phyloP scores from a whole-genome alignment of 2,888 invertebrate species.

The Prosapia bicincta region DNA sequence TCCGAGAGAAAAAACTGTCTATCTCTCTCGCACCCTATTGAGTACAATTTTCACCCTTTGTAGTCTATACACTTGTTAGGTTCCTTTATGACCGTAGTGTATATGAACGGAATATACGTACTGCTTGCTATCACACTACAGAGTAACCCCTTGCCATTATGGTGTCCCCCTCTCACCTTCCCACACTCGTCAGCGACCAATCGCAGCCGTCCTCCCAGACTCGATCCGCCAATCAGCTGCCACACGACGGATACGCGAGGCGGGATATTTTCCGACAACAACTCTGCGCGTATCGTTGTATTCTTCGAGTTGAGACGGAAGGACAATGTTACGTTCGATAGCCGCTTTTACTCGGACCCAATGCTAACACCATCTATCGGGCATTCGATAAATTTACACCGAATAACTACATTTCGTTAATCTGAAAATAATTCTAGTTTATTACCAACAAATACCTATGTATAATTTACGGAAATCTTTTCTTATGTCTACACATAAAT shows the following conservation, averaged over 20 bases:
- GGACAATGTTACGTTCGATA: background rate
- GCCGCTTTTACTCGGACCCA: conserved; percentile 25
- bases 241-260: background rate
- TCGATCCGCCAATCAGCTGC: conserved; percentile 22
- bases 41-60: conserved; percentile 45
- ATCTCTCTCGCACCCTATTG: conserved; percentile 12
- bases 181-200: conserved; percentile 8
- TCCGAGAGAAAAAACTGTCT: conserved; percentile 43
- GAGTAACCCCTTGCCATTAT: conserved; percentile 52
- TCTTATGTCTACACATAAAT: no score
- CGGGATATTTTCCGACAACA: background rate
- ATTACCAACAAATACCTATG: no score
- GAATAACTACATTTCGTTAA: background rate
- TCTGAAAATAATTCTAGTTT: background rate
- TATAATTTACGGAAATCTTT: no score
- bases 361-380: conserved; percentile 21
- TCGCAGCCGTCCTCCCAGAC: conserved; percentile 54
- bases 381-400: conserved; percentile 8
- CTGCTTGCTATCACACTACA: conserved; percentile 18
- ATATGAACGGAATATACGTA: conserved; percentile 26
- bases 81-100: conserved; percentile 27
- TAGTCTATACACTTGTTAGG: conserved; percentile 25
- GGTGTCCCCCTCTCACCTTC: conserved; percentile 41
- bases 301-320: background rate
- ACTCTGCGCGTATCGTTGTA: background rate